A percentile compares a stretch with the other conserved stretches of the same genome.
These are phyloP conservation scores for Nibea albiflora DNA, from an alignment of 2,113 vertebrate species.

Conservation along the genomic window DNA sequence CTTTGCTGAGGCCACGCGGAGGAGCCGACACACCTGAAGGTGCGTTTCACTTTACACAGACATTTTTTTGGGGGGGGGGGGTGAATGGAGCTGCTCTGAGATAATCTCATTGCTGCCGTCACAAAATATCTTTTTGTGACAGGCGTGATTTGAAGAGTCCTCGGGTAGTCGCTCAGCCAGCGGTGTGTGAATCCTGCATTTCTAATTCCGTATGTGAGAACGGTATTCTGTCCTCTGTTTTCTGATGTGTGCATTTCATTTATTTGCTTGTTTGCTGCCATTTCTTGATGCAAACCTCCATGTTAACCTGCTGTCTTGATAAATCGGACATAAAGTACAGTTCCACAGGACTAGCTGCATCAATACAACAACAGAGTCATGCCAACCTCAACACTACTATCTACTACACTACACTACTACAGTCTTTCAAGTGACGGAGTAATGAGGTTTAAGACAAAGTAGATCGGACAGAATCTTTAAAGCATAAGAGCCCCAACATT, in stretches of 20 bases:
- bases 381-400: not conserved
- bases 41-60: conserved; percentile 10
- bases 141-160: not conserved
- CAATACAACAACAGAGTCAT: not conserved
- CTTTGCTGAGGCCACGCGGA: conserved; percentile 17
- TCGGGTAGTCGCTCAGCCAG: not conserved
- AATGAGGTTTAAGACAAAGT: not conserved
- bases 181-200: not conserved
- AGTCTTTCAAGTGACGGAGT: not conserved
- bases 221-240: not conserved
- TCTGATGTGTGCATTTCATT: not conserved
- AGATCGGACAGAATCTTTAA: not conserved
- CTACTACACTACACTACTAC: too few relatives aligned
- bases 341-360: not conserved
- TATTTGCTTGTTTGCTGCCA: not conserved
- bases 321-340: not conserved
- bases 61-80: not conserved
- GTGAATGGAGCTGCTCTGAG: not conserved
- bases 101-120: not conserved
- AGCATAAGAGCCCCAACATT: not conserved
- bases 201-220: too few relatives aligned
- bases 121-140: not conserved
- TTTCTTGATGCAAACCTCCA: not conserved
- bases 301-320: not conserved
- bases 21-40: not conserved